Evolutionary conservation across 2,888 invertebrate genomes (phyloP).

Genomic region (Chironomus tentans): DNA sequence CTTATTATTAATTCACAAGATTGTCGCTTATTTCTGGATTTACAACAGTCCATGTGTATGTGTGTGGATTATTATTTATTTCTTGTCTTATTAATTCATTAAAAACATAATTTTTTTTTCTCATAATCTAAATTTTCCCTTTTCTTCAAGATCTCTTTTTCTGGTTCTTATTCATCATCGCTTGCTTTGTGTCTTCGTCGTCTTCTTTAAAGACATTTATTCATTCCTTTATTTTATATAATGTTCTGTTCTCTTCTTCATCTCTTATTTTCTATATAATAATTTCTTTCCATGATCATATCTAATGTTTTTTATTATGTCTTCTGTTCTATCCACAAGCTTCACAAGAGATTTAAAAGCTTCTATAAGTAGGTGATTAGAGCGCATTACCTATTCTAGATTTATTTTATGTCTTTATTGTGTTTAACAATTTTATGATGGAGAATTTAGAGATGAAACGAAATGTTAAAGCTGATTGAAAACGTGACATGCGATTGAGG

Average conservation of each 20-base stretch:
- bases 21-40: background rate
- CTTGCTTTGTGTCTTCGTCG: background rate
- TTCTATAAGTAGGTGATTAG: no score
- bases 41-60: background rate
- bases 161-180: slow-evolving; percentile 10
- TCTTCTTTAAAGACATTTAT: background rate
- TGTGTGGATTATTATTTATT: slow-evolving; percentile 11
- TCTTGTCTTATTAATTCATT: slow-evolving; percentile 20
- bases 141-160: background rate
- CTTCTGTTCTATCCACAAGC: no score
- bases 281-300: no score
- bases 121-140: slow-evolving; percentile 1
- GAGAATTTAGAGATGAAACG: no score
- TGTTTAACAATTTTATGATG: no score
- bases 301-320: no score
- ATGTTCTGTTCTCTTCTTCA: background rate
- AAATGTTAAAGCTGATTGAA: no score
- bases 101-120: slow-evolving; percentile 15
- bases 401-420: no score
- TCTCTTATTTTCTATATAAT: background rate
- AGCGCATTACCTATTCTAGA: no score
- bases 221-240: background rate
- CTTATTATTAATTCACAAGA: slow-evolving; percentile 1
- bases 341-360: no score
- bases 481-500: no score